A percentile compares a stretch with the other conserved stretches of the same genome.
Conservation (phyloP, 2,888 invertebrate species). For the Unio delphinus region DNA sequence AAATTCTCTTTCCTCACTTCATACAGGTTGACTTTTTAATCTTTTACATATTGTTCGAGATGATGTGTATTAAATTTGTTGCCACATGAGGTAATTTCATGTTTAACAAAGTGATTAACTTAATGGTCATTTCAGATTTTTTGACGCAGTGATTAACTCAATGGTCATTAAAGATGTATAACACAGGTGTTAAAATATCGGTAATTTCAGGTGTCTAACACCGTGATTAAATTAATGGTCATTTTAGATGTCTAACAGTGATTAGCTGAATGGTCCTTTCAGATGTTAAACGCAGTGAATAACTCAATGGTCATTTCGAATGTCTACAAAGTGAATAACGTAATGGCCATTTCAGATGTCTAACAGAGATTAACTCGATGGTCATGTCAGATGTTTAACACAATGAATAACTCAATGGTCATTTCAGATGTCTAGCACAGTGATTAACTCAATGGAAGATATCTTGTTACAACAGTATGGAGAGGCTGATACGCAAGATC, state of each 20-base stretch:
- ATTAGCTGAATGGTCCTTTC: no score
- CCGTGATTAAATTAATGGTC: neutral
- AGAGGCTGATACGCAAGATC: constrained; percentile 22
- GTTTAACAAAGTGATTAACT: no score
- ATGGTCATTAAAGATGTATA: neutral
- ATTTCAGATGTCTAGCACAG: constrained; percentile 36
- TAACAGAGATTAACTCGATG: constrained; percentile 23
- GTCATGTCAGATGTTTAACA: constrained; percentile 29
- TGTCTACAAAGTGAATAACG: constrained; percentile 33
- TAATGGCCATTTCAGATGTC: constrained; percentile 30
- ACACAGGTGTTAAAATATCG: neutral
- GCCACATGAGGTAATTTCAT: constrained; percentile 6
- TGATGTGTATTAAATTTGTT: no score
- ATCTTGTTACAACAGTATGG: constrained; percentile 40
- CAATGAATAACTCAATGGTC: constrained; percentile 23
- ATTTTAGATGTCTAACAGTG: neutral
- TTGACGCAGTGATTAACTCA: no score
- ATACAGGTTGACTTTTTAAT: no score
- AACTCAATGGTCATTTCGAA: constrained; percentile 15
- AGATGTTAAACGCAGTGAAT: neutral
- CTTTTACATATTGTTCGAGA: no score
- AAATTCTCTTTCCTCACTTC: no score
- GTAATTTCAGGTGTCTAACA: neutral
- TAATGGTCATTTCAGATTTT: no score
- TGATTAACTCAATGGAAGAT: constrained; percentile 40